These are phyloP conservation scores for Achlya flavicornis DNA, from an alignment of 2,888 invertebrate species.

Conservation along the genomic window DNA sequence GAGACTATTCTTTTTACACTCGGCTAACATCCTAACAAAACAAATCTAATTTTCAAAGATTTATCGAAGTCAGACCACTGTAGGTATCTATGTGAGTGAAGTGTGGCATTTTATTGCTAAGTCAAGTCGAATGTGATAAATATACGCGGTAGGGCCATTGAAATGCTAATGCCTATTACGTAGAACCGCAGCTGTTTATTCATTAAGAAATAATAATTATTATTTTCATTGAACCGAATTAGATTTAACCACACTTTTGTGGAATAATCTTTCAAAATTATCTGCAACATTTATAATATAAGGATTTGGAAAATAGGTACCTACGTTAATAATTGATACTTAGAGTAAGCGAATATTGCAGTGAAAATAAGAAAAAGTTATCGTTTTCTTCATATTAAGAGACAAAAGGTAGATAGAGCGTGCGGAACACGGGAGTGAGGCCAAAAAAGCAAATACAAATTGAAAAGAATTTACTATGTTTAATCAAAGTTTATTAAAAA, in stretches of 20 bases:
- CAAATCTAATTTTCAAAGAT: not conserved
- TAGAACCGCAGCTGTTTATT: slow-evolving; percentile 31
- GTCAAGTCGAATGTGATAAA: slow-evolving; percentile 54
- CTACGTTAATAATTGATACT: not conserved
- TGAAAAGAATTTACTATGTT: too few relatives aligned
- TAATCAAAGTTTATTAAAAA: too few relatives aligned
- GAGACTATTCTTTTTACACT: too few relatives aligned
- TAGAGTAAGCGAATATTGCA: not conserved
- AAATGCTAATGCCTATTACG: slow-evolving; percentile 41
- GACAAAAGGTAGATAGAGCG: too few relatives aligned
- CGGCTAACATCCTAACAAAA: too few relatives aligned
- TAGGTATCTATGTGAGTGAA: slow-evolving; percentile 39
- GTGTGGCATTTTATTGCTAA: slow-evolving; percentile 23
- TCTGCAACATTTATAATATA: not conserved
- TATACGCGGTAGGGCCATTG: slow-evolving; percentile 46
- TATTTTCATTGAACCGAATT: not conserved
- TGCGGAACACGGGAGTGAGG: too few relatives aligned
- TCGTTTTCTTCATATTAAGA: too few relatives aligned
- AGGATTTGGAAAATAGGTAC: not conserved
- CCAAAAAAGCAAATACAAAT: too few relatives aligned
- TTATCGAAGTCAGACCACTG: not conserved
- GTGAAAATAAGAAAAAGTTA: too few relatives aligned
- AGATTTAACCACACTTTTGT: not conserved
- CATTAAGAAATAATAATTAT: not conserved
- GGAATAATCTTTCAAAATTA: too few relatives aligned